Conservation (phyloP, 2,113 vertebrate species). For the Gila orcuttii region DNA sequence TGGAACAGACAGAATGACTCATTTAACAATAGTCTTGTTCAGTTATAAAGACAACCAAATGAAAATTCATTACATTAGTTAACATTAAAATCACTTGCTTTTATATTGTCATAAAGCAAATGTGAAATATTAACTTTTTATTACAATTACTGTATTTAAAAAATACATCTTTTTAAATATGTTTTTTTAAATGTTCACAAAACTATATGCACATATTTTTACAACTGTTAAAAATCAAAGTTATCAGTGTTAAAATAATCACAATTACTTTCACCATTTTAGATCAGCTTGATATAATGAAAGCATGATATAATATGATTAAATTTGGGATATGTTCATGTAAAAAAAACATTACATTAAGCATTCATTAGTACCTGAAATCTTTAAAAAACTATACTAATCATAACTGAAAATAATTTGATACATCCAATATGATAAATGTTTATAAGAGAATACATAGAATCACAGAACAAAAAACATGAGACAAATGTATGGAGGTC, state of each 20-base stretch:
- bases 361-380: not conserved
- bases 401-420: not conserved
- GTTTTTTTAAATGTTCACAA: not conserved
- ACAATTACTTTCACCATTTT: not conserved
- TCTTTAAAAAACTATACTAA: not conserved
- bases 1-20: not conserved
- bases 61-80: too few species aligned
- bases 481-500: constrained; percentile 31
- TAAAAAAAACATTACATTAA: not conserved
- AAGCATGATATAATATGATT: not conserved
- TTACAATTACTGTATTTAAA: not conserved
- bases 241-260: not conserved
- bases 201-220: not conserved
- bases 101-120: too few species aligned
- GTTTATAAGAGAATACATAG: not conserved
- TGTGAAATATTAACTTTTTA: not conserved
- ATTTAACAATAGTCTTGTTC: not conserved
- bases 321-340: not conserved
- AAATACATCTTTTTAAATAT: not conserved
- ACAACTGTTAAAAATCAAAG: too few species aligned
- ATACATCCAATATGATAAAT: not conserved
- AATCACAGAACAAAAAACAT: not conserved
- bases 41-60: not conserved
- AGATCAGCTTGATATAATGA: not conserved
- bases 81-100: not conserved